phyloP scores from a whole-genome alignment of 2,797 vertebrate genomes.

The Eulemur mongoz region DNA sequence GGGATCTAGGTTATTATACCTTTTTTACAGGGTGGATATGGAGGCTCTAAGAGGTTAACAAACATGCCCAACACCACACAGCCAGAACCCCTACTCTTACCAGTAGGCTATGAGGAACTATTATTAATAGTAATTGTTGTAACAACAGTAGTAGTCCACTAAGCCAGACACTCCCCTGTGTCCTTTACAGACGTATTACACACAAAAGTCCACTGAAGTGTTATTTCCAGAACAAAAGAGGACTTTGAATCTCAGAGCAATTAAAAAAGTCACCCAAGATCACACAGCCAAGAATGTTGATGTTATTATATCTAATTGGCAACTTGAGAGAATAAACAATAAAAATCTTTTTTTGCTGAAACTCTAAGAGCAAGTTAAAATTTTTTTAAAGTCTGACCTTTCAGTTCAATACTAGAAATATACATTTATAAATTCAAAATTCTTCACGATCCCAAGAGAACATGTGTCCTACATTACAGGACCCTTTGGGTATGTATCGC shows the following conservation, averaged over 20 bases:
- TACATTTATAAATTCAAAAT: conserved; percentile 22
- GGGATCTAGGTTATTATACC: background rate
- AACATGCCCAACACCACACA: background rate
- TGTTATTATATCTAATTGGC: background rate
- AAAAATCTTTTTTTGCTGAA: conserved; percentile 22
- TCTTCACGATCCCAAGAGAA: background rate
- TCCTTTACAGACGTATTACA: background rate
- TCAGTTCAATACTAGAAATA: conserved; percentile 20
- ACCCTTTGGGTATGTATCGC: background rate
- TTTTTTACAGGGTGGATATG: background rate
- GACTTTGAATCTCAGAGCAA: background rate
- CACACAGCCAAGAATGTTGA: background rate
- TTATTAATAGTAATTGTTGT: background rate
- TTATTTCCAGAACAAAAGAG: conserved; percentile 27
- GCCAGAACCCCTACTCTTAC: background rate
- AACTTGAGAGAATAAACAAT: background rate
- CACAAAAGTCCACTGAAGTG: background rate
- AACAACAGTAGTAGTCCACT: background rate
- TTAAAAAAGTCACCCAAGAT: background rate
- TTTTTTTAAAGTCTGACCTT: background rate
- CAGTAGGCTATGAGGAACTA: background rate
- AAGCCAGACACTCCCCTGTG: background rate
- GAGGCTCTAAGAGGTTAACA: background rate
- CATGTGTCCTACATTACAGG: background rate
- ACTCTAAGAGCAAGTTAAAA: conserved; percentile 26